Evolutionary conservation across 1,140 invertebrate species (phyloP).

Genomic region (Maniola jurtina): DNA sequence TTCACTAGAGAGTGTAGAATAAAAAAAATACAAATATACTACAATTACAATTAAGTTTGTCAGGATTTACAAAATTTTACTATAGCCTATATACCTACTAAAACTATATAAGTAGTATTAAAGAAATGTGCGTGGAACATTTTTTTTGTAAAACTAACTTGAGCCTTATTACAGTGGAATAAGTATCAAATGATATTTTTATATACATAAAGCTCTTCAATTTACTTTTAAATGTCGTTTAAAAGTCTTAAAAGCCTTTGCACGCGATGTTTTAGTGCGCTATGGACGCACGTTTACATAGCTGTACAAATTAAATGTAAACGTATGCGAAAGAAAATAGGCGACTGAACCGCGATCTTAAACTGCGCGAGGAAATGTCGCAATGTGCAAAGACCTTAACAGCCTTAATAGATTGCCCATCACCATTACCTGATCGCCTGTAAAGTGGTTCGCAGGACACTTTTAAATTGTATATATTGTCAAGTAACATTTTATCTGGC

Average conservation of each 20-base stretch:
- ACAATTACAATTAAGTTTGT: slow-evolving; percentile 5
- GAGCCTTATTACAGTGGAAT: slow-evolving; percentile 5
- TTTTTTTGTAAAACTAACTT: slow-evolving; percentile 2
- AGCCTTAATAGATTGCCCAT: no score
- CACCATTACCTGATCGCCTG: no score
- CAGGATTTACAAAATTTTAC: slow-evolving; percentile 14
- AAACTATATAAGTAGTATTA: background rate
- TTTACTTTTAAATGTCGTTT: background rate
- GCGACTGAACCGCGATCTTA: no score
- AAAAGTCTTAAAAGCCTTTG: background rate
- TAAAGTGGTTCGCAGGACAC: no score
- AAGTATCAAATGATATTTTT: slow-evolving; percentile 8
- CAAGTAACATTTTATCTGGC: no score
- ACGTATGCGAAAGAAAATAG: no score
- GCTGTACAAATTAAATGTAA: no score
- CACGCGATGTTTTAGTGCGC: no score
- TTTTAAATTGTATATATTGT: no score
- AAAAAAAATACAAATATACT: slow-evolving; percentile 7
- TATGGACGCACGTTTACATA: no score
- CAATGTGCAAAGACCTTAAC: no score
- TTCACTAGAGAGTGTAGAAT: background rate
- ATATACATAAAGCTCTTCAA: slow-evolving; percentile 5
- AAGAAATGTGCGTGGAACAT: slow-evolving; percentile 10
- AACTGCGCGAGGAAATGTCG: no score
- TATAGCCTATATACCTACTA: background rate